Conservation (phyloP, 2,888 invertebrate species). For the Sycophila texana region DNA sequence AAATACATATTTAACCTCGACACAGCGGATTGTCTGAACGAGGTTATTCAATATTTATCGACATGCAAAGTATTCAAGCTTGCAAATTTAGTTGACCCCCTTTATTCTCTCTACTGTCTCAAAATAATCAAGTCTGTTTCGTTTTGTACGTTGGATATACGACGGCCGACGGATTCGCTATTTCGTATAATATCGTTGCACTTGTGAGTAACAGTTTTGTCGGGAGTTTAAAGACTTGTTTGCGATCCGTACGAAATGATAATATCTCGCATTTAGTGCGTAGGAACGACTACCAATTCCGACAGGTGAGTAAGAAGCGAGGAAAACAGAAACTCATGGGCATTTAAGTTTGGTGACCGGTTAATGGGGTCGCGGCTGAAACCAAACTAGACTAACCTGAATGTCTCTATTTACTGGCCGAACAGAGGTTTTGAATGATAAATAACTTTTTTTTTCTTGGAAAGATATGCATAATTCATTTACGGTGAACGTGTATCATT, state of each 20-base stretch:
- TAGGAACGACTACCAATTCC: neutral
- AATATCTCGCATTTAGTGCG: neutral
- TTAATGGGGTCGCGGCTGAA: constrained; percentile 59
- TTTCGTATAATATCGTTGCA: too few species aligned
- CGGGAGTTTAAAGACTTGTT: too few species aligned
- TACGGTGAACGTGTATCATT: too few species aligned
- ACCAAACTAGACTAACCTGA: constrained; percentile 60
- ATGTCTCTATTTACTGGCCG: neutral
- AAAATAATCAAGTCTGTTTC: neutral
- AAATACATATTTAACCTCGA: neutral
- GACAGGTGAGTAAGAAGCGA: neutral
- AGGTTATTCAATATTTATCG: constrained; percentile 10
- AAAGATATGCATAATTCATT: too few species aligned
- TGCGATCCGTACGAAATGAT: too few species aligned
- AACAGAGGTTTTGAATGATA: constrained; percentile 24
- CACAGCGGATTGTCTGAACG: neutral
- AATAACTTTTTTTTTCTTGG: neutral
- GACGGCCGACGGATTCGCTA: too few species aligned
- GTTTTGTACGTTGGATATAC: neutral
- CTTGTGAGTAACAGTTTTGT: too few species aligned
- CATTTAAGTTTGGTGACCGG: constrained; percentile 66
- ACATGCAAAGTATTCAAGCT: neutral
- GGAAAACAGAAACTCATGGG: neutral
- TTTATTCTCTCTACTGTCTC: neutral
- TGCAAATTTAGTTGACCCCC: too few species aligned